Conservation (phyloP, 2,888 invertebrate species). For the Cistogaster globosa region DNA sequence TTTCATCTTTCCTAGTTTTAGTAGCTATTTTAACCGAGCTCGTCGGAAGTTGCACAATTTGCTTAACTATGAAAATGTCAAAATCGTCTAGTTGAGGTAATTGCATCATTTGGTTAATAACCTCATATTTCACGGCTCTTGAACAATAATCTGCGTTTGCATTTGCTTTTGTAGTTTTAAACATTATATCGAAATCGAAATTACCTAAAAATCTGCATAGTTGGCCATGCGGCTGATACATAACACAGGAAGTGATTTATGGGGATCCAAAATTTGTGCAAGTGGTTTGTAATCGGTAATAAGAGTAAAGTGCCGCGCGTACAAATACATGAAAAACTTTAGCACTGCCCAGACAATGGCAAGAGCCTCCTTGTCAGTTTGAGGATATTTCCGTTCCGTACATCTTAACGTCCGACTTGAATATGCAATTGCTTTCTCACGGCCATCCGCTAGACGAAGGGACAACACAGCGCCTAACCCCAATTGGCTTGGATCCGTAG, state of each 20-base stretch:
- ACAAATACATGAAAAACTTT: constrained; percentile 32
- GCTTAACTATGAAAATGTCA: no score
- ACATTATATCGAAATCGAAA: constrained; percentile 1
- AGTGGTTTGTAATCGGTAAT: constrained; percentile 40
- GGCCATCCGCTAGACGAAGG: constrained; percentile 18
- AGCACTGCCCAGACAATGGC: constrained; percentile 37
- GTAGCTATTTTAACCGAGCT: no score
- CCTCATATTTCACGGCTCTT: constrained; percentile 3
- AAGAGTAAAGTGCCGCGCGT: constrained; percentile 32
- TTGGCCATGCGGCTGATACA: constrained; percentile 52
- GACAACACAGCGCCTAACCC: no score
- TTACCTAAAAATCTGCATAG: constrained; percentile 42
- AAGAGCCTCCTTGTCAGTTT: constrained; percentile 37
- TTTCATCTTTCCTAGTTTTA: no score
- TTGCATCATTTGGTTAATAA: no score
- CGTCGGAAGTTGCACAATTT: no score
- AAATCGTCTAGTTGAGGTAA: no score
- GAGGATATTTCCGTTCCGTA: constrained; percentile 25
- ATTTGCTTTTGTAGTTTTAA: constrained; percentile 6
- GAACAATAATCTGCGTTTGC: no score
- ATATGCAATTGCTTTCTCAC: constrained; percentile 40
- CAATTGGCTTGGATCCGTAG: constrained; percentile 30
- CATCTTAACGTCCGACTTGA: background rate
- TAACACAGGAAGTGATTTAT: background rate
- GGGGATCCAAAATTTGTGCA: constrained; percentile 16